Percentiles rank a stretch among this genome's conserved stretches.
Evolutionary conservation across 2,888 invertebrate genomes (phyloP).

Genomic region (Drosophila merina): DNA sequence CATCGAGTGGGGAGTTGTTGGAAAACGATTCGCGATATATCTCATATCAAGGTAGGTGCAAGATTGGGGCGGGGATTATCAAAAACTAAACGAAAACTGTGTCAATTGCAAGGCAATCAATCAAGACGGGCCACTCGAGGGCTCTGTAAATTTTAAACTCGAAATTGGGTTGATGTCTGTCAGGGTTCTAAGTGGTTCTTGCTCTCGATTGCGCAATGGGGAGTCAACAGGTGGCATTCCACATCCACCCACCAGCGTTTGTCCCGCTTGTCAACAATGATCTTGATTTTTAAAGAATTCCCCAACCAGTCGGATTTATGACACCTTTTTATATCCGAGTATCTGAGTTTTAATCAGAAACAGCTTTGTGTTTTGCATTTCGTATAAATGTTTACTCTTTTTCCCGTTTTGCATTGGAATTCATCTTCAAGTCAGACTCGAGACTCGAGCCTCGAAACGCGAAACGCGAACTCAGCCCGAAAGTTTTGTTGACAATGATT

Average conservation of each 20-base stretch:
- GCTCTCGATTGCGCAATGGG: conserved; percentile 45
- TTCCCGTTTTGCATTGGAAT: conserved; percentile 60
- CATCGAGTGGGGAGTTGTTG: conserved; percentile 74
- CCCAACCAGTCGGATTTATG: conserved; percentile 27
- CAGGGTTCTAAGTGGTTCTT: conserved; percentile 45
- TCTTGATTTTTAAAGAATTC: conserved; percentile 48
- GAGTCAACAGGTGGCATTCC: conserved; percentile 46
- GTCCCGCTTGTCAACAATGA: conserved; percentile 26
- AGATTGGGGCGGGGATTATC: conserved; percentile 52
- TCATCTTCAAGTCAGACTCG: conserved; percentile 49
- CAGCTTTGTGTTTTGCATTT: conserved; percentile 47
- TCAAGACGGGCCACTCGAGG: conserved; percentile 48
- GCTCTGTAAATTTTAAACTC: conserved; percentile 3
- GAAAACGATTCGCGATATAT: conserved; percentile 83
- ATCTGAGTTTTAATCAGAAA: conserved; percentile 59
- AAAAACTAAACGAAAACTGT: conserved; percentile 51
- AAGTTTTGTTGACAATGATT: conserved; percentile 63
- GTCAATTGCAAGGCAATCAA: conserved; percentile 72
- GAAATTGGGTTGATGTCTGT: conserved; percentile 65
- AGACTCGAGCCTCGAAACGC: conserved; percentile 41
- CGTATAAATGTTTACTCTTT: conserved; percentile 63
- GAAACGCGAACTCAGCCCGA: conserved; percentile 58
- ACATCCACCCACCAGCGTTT: conserved; percentile 6
- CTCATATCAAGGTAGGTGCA: conserved; percentile 82
- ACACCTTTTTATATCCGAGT: conserved; percentile 33